Percentiles rank a stretch among this genome's conserved stretches.
Evolutionary conservation across 2,888 invertebrate species (phyloP).

Genomic region (Thereva nobilitata): DNA sequence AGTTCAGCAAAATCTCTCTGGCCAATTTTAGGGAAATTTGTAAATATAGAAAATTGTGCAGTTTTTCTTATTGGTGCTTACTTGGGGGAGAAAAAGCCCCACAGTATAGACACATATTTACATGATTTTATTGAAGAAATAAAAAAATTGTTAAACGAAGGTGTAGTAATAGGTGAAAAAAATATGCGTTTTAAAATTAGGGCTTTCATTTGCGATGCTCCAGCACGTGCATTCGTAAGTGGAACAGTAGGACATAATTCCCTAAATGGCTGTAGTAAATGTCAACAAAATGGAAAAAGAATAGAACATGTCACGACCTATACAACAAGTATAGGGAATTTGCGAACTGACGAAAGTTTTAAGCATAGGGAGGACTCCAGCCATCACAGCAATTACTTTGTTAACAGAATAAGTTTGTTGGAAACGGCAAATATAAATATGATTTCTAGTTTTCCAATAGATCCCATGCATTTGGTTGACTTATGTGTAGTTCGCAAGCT

Average conservation of each 20-base stretch:
- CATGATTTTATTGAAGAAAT: constrained; percentile 33
- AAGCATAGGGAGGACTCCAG: constrained; percentile 2
- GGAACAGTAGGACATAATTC: constrained; percentile 25
- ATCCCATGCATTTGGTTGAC: constrained; percentile 10
- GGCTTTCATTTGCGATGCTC: constrained; percentile 42
- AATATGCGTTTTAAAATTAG: constrained; percentile 32
- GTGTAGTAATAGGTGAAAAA: constrained; percentile 19
- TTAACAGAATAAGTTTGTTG: constrained; percentile 12
- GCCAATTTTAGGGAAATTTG: constrained; percentile 39
- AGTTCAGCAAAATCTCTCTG: constrained; percentile 39
- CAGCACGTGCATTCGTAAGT: constrained; percentile 30
- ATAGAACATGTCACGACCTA: constrained; percentile 12
- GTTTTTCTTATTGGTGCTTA: constrained; percentile 35
- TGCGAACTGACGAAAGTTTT: constrained; percentile 5
- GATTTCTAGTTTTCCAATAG: constrained; percentile 6
- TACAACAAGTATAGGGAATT: constrained; percentile 12
- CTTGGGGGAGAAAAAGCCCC: constrained; percentile 32
- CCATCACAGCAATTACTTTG: too few species aligned
- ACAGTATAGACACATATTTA: constrained; percentile 22
- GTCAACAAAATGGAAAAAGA: constrained; percentile 11
- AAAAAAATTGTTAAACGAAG: constrained; percentile 5
- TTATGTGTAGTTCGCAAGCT: constrained; percentile 5
- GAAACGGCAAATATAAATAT: constrained; percentile 7
- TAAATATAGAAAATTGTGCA: constrained; percentile 34
- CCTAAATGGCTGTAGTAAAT: constrained; percentile 21